Evolutionary conservation across 2,113 vertebrate species (phyloP).

Genomic region (Mastomys natalensis): DNA sequence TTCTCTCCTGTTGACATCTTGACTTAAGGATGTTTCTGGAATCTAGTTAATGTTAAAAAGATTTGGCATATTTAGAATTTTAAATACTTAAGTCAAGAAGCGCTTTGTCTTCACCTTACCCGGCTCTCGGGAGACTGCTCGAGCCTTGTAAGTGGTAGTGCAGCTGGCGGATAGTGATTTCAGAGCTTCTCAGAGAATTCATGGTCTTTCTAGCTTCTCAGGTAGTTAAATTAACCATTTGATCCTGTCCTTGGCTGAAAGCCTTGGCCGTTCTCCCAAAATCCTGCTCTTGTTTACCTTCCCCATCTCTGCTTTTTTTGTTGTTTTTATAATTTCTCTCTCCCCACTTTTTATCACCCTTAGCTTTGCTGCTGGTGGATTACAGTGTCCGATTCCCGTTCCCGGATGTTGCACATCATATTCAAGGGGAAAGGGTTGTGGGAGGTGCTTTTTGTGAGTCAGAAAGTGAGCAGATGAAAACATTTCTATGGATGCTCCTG

Average conservation of each 20-base stretch:
- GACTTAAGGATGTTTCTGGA: slow-evolving; percentile 10
- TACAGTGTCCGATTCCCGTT: slow-evolving; percentile 9
- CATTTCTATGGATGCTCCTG: no score
- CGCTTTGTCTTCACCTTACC: background rate
- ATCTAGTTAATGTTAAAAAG: slow-evolving; percentile 15
- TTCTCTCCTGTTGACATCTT: slow-evolving; percentile 31
- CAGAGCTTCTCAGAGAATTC: slow-evolving; percentile 17
- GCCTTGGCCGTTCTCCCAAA: no score
- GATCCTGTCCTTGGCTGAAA: background rate
- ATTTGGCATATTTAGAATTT: slow-evolving; percentile 17
- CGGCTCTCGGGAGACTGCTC: background rate
- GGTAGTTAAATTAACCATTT: slow-evolving; percentile 14
- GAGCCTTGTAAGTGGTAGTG: background rate
- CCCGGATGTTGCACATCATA: background rate
- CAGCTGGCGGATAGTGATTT: background rate
- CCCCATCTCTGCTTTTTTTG: background rate
- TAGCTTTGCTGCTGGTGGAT: background rate
- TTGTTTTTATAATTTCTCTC: background rate
- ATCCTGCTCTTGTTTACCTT: background rate
- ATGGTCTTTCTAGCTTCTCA: background rate
- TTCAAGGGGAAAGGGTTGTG: background rate
- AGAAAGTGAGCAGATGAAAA: background rate
- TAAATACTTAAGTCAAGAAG: slow-evolving; percentile 35
- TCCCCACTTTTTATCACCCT: background rate
- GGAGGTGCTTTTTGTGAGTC: background rate